A percentile compares a stretch with the other conserved stretches of the same genome.
These are phyloP conservation scores for Chrysina gloriosa DNA, from an alignment of 2,888 invertebrate species.

Conservation along the genomic window DNA sequence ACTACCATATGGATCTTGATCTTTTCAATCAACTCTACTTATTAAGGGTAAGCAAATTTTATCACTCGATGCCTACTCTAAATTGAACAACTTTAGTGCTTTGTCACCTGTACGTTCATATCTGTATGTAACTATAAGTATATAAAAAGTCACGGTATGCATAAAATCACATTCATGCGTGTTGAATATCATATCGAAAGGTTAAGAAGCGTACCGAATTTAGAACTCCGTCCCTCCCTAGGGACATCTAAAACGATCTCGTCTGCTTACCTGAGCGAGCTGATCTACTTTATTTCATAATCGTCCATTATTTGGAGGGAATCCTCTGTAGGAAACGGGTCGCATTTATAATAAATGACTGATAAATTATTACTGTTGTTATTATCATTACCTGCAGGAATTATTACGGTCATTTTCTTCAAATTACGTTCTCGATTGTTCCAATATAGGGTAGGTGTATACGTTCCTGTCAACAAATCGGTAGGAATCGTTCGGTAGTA, in stretches of 20 bases:
- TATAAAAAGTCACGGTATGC: too few species aligned
- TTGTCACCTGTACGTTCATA: too few species aligned
- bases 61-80: too few species aligned
- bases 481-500: slow-evolving; percentile 9
- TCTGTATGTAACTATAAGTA: too few species aligned
- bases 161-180: too few species aligned
- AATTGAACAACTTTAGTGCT: too few species aligned
- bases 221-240: background rate
- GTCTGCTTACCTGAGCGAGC: background rate
- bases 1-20: too few species aligned
- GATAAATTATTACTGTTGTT: slow-evolving; percentile 18
- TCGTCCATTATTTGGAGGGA: slow-evolving; percentile 8
- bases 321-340: background rate
- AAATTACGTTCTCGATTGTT: slow-evolving; percentile 13
- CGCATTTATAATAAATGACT: slow-evolving; percentile 25
- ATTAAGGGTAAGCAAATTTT: too few species aligned
- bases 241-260: slow-evolving; percentile 2
- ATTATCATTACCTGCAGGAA: slow-evolving; percentile 13
- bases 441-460: slow-evolving; percentile 11
- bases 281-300: slow-evolving; percentile 19
- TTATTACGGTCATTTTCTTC: slow-evolving; percentile 19
- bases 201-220: background rate
- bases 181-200: background rate
- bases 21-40: too few species aligned
- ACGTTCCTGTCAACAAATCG: slow-evolving; percentile 3